A percentile compares a stretch with the other conserved stretches of the same genome.
These are phyloP conservation scores for Carcinoscorpius rotundicauda DNA, from an alignment of 1,140 invertebrate genomes.

Conservation along the genomic window DNA sequence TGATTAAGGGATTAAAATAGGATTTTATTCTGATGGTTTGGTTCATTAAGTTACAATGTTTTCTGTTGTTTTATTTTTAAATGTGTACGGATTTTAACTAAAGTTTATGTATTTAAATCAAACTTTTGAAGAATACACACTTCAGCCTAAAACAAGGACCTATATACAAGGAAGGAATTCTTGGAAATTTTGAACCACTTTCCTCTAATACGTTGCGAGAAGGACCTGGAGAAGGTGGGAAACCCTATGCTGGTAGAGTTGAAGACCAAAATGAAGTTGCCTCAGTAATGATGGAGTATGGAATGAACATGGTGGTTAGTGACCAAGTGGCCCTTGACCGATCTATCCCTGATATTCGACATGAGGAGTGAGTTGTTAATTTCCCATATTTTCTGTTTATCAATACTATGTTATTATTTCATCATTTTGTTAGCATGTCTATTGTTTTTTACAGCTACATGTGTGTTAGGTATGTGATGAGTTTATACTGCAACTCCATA, in stretches of 20 bases:
- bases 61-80: slow-evolving; percentile 5
- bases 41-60: slow-evolving; percentile 1
- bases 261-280: slow-evolving; percentile 60
- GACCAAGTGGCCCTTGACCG: slow-evolving; percentile 77
- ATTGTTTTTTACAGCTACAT: no score
- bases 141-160: slow-evolving; percentile 20
- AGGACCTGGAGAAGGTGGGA: slow-evolving; percentile 75
- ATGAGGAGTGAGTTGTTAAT: slow-evolving; percentile 52
- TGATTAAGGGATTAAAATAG: background rate
- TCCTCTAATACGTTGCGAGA: slow-evolving; percentile 38
- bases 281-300: slow-evolving; percentile 72
- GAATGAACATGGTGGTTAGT: slow-evolving; percentile 95
- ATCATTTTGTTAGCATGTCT: no score
- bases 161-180: slow-evolving; percentile 37
- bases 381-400: slow-evolving; percentile 11
- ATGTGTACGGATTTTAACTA: background rate
- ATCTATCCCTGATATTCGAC: slow-evolving; percentile 70
- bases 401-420: slow-evolving; percentile 5
- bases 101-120: background rate
- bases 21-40: background rate
- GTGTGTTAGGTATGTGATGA: no score
- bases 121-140: background rate
- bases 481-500: no score
- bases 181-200: slow-evolving; percentile 44
- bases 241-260: slow-evolving; percentile 49